Evolutionary conservation across 2,888 invertebrate genomes (phyloP).

Genomic region (Deroplatys truncata): DNA sequence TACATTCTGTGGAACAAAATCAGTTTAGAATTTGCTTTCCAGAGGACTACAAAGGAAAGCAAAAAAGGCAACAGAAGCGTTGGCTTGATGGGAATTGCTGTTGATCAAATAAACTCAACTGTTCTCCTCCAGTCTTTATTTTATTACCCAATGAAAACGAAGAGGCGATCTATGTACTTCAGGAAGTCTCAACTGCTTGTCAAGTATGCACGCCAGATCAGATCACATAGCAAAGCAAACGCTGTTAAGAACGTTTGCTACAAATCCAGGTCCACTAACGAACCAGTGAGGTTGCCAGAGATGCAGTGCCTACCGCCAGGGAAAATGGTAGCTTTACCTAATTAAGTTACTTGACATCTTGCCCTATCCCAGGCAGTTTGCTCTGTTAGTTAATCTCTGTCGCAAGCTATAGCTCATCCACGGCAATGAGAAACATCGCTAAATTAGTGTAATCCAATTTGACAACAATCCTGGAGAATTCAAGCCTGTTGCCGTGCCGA

Average conservation of each 20-base stretch:
- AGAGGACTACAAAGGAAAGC: too few species aligned
- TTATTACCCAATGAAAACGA: too few species aligned
- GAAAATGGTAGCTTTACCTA: not conserved
- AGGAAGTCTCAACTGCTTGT: not conserved
- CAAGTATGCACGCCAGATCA: not conserved
- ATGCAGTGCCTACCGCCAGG: not conserved
- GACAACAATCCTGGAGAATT: not conserved
- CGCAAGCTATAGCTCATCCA: not conserved
- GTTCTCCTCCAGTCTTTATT: too few species aligned
- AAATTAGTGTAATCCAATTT: not conserved
- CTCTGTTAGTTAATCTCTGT: not conserved
- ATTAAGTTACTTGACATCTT: slow-evolving; percentile 6
- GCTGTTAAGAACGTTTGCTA: not conserved
- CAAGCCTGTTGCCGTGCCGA: not conserved
- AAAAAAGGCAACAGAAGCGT: too few species aligned
- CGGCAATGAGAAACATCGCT: not conserved
- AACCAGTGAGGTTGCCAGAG: not conserved
- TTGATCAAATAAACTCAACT: too few species aligned
- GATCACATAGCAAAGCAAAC: not conserved
- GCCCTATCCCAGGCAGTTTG: not conserved
- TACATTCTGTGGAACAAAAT: too few species aligned
- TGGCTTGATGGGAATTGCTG: too few species aligned
- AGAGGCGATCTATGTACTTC: not conserved
- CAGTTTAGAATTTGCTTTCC: too few species aligned
- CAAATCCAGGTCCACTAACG: not conserved